Conservation (phyloP, 53 echinoderm and acorn worm genomes). For the Mesocentrotus franciscanus region DNA sequence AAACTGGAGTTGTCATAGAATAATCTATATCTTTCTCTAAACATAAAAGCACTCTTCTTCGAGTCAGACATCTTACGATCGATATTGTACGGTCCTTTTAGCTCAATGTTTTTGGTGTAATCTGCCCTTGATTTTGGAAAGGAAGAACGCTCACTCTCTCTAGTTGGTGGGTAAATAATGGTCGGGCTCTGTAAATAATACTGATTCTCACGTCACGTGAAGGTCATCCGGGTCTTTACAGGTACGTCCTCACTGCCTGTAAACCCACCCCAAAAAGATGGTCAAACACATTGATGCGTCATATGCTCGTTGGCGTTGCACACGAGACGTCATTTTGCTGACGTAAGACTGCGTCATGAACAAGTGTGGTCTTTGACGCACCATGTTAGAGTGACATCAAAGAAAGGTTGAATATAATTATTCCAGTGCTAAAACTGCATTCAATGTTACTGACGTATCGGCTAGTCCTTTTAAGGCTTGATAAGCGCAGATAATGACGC, state of each 20-base stretch:
- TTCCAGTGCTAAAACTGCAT: too few species aligned
- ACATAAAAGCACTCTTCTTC: neutral
- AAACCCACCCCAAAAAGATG: neutral
- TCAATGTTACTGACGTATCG: too few species aligned
- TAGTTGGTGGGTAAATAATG: slow-evolving; percentile 30
- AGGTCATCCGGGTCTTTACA: neutral
- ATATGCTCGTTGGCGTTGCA: too few species aligned
- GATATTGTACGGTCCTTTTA: neutral
- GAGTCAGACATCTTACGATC: neutral
- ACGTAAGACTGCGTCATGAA: too few species aligned
- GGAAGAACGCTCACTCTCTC: neutral
- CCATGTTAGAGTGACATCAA: too few species aligned
- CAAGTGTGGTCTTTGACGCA: too few species aligned
- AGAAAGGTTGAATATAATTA: too few species aligned
- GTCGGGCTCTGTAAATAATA: neutral
- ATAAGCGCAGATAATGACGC: too few species aligned
- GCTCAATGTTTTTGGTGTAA: neutral
- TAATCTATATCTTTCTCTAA: neutral
- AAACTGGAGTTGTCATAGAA: neutral
- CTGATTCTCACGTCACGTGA: neutral
- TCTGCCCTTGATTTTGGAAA: neutral
- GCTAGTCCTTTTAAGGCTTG: too few species aligned
- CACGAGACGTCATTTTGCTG: too few species aligned
- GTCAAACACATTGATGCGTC: neutral
- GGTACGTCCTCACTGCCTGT: neutral